These are phyloP conservation scores for Conus betulinus DNA, from an alignment of 1,140 invertebrate species.

Conservation along the genomic window DNA sequence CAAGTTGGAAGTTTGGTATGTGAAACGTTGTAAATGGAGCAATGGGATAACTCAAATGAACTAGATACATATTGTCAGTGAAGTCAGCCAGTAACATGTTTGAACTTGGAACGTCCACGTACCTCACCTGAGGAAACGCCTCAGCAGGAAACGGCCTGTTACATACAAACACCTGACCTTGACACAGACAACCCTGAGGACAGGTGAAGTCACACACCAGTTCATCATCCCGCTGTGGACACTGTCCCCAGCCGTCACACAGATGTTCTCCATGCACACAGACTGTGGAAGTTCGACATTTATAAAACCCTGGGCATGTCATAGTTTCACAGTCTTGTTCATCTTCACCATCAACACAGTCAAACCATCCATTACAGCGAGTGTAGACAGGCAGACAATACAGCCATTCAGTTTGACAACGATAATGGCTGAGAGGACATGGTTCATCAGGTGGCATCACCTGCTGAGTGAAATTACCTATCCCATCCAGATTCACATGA, in stretches of 20 bases:
- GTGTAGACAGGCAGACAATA: conserved; percentile 8
- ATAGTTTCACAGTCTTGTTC: neutral
- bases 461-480: neutral
- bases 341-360: neutral
- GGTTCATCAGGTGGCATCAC: neutral
- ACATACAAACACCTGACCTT: conserved; percentile 3
- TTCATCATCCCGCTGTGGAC: conserved; percentile 20
- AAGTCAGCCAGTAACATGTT: too few species aligned
- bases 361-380: conserved; percentile 6
- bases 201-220: neutral
- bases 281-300: neutral
- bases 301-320: conserved; percentile 9
- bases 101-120: too few species aligned
- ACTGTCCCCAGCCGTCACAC: conserved; percentile 16
- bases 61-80: too few species aligned
- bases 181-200: conserved; percentile 9
- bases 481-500: neutral
- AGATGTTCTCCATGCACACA: neutral
- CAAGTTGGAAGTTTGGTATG: too few species aligned
- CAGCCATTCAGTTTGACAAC: neutral
- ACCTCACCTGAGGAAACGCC: too few species aligned
- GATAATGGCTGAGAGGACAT: conserved; percentile 1
- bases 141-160: neutral
- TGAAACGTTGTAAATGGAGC: too few species aligned
- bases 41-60: too few species aligned